Percentiles rank a stretch among this genome's conserved stretches.
phyloP scores from a whole-genome alignment of 2,113 vertebrate species.

The Procavia capensis region DNA sequence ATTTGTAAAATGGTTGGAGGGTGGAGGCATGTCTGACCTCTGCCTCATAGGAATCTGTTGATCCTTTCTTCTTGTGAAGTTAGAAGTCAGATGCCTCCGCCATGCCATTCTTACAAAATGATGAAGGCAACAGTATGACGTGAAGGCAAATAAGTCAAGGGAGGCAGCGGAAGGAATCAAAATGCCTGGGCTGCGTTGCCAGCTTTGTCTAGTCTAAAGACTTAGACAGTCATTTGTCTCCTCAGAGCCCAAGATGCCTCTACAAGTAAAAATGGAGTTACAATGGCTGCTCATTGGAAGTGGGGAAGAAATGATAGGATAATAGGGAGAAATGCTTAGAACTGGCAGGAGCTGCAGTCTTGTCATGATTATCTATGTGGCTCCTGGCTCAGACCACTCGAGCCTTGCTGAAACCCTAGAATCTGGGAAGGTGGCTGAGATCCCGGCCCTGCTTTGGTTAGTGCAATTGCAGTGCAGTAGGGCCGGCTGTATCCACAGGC shows the following conservation, averaged over 20 bases:
- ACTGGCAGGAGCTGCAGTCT: rapidly evolving
- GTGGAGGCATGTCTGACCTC: too few relatives aligned
- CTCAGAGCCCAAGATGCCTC: not conserved
- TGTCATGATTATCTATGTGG: not conserved
- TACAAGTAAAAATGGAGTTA: not conserved
- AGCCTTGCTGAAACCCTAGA: not conserved
- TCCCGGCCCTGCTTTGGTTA: conserved; percentile 11
- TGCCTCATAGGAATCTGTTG: too few relatives aligned
- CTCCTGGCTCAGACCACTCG: not conserved
- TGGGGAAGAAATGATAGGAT: not conserved
- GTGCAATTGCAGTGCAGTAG: not conserved
- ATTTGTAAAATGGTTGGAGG: too few relatives aligned
- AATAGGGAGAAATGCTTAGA: not conserved
- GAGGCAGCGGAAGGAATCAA: not conserved
- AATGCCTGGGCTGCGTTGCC: too few relatives aligned
- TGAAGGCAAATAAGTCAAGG: not conserved
- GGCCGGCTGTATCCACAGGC: not conserved
- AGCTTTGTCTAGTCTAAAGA: not conserved
- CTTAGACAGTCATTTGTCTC: not conserved
- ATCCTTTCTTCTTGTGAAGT: too few relatives aligned
- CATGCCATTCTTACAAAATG: not conserved
- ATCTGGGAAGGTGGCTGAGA: not conserved
- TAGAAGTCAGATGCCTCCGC: too few relatives aligned
- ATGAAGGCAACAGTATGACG: not conserved
- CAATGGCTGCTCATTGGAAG: not conserved